These are phyloP conservation scores for Tiliacea citrago DNA, from an alignment of 2,888 invertebrate genomes.

Conservation along the genomic window DNA sequence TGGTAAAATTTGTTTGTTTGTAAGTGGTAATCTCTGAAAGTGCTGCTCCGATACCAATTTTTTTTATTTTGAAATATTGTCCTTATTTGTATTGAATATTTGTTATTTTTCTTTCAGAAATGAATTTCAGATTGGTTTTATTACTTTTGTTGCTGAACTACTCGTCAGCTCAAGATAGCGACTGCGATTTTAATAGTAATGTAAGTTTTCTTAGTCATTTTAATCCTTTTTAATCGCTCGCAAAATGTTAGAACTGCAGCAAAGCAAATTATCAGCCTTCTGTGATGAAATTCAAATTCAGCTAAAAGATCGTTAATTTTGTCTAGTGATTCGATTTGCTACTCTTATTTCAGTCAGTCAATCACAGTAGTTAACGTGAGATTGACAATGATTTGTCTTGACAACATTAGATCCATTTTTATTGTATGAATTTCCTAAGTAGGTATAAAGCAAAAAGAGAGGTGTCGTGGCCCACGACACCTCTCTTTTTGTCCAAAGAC, in stretches of 20 bases:
- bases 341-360: background rate
- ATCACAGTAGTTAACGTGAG: background rate
- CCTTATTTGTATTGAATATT: background rate
- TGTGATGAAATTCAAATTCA: background rate
- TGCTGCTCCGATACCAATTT: too few relatives aligned
- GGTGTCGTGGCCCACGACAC: too few relatives aligned
- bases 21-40: too few relatives aligned
- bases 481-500: too few relatives aligned
- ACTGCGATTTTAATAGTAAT: constrained; percentile 85
- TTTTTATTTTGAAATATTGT: too few relatives aligned
- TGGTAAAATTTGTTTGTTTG: background rate
- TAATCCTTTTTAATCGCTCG: background rate
- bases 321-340: background rate
- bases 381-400: background rate
- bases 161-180: constrained; percentile 72
- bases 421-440: background rate
- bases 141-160: constrained; percentile 47
- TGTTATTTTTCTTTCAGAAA: constrained; percentile 41
- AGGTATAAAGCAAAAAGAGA: too few relatives aligned
- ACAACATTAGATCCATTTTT: background rate
- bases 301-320: background rate
- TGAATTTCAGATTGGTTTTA: constrained; percentile 39
- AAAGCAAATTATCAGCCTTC: background rate
- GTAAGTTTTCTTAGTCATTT: constrained; percentile 69
- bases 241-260: background rate